Base-by-base conservation (phyloP, 92 coral and sea anemone species). In the Phenganax marumi region DNA sequence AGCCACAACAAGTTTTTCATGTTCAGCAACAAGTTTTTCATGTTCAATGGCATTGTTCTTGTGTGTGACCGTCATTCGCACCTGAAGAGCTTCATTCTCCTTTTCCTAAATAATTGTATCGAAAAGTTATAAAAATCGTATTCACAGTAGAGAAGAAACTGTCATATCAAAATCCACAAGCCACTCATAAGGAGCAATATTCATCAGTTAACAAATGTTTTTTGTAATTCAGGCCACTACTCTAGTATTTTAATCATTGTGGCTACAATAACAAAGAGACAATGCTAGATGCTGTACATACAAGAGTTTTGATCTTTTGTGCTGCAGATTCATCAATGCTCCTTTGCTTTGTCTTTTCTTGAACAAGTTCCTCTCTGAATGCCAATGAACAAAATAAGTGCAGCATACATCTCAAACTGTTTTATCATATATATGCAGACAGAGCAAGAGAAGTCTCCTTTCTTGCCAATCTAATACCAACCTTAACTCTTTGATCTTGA, bases 61-160 rank as follows among this genome's bases (percentile, higher is more conserved):
- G 79, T 96, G 99, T 11, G 96, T 87, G n/a, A 91, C 94, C 70
- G 86, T 85, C 92, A 96, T 96, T n/a, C 99, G 89, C 10, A 89
- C 82, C 68, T 92, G 92, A 52, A 96, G 87, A 70, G 99, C 99
- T 84, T 96, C 93, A 66, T 92, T 90, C 73, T 96, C 99, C 80
- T 96, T 91, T 1, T 89, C 87, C 99, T 96, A 57, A 22, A 39
- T 86, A 52, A 81, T 12, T 48, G 47, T 23, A 49, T 19, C n/a
- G 19, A 47, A 19, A 14, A 58, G 19, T 26, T 25, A 8, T n/a
- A 69, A 69, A 11, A 21, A 24, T 17, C 12, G 5, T 33, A 65
- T 24, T 33, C 7, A 63, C 12, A 63, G 70, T 63, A 39, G n/a
- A 12, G 12, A 18, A 63, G 26, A 63, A 63, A 0, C 25, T 18